Percentiles rank a stretch among this genome's conserved stretches.
These are phyloP conservation scores for Sebastes minor DNA, from an alignment of 2,797 vertebrate genomes.

Conservation along the genomic window DNA sequence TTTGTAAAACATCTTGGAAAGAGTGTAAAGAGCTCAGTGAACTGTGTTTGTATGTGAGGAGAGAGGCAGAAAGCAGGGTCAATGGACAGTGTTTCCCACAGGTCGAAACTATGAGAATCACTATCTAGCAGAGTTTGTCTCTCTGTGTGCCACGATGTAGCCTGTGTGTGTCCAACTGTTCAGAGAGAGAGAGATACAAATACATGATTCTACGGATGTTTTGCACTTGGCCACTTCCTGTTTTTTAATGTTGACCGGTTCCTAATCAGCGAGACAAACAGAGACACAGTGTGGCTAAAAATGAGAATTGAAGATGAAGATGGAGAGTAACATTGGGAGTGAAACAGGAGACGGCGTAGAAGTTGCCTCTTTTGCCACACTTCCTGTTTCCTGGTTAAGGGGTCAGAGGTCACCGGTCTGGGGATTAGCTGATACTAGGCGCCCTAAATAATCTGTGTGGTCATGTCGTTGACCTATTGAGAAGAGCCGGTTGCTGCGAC, in stretches of 20 bases:
- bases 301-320: constrained; percentile 4
- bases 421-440: constrained; percentile 57
- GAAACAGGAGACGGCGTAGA: no score
- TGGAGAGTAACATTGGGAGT: neutral
- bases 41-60: neutral
- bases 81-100: neutral
- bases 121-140: neutral
- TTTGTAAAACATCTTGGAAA: constrained; percentile 29
- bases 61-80: neutral
- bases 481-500: neutral
- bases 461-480: constrained; percentile 8
- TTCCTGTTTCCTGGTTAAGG: constrained; percentile 67
- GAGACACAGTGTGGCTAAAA: neutral
- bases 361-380: neutral
- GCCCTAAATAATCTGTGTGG: constrained; percentile 32
- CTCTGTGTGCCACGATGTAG: neutral
- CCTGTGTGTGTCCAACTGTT: neutral
- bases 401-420: constrained; percentile 58
- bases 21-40: constrained; percentile 14
- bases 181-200: neutral
- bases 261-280: neutral
- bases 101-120: constrained; percentile 9
- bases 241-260: constrained; percentile 40
- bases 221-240: constrained; percentile 26
- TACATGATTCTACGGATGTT: constrained; percentile 13